Evolutionary conservation across 2,797 vertebrate genomes (phyloP).

Genomic region (Rhadinocentrus ornatus): DNA sequence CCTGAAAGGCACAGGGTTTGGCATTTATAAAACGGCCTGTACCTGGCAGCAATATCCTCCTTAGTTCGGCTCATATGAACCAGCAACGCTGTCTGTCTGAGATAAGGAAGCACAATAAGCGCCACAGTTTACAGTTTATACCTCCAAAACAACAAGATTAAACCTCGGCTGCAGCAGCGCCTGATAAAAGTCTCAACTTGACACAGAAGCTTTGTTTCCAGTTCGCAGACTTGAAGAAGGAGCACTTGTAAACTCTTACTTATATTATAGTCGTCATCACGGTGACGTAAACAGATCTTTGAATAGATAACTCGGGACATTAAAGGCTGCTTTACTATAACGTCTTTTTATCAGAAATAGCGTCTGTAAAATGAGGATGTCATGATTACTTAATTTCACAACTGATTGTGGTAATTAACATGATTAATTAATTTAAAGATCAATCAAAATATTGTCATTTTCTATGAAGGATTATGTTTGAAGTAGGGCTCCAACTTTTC

Average conservation of each 20-base stretch:
- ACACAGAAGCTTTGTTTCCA: too few relatives aligned
- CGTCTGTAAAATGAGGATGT: too few relatives aligned
- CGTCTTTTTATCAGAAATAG: too few relatives aligned
- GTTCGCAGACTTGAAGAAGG: neutral
- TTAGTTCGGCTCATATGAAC: conserved; percentile 22
- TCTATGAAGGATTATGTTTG: too few relatives aligned
- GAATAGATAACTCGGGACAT: neutral
- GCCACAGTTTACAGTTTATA: neutral
- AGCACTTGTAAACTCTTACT: neutral
- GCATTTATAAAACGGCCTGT: conserved; percentile 38
- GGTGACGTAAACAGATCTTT: neutral
- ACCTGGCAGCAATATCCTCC: conserved; percentile 22
- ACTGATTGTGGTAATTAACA: too few relatives aligned
- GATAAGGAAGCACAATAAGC: conserved; percentile 41
- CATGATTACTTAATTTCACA: too few relatives aligned
- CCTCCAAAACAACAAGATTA: conserved; percentile 20
- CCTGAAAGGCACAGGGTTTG: conserved; percentile 29
- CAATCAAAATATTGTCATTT: too few relatives aligned
- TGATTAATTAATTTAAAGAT: too few relatives aligned
- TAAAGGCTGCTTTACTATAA: too few relatives aligned
- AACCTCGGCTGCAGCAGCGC: conserved; percentile 14
- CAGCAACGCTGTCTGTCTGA: conserved; percentile 34
- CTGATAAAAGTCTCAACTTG: conserved; percentile 16
- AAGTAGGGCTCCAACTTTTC: too few relatives aligned
- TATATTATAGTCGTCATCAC: neutral